Percentiles rank a stretch among this genome's conserved stretches.
phyloP scores from a whole-genome alignment of 2,888 invertebrate genomes.

The Eupithecia subfuscata region DNA sequence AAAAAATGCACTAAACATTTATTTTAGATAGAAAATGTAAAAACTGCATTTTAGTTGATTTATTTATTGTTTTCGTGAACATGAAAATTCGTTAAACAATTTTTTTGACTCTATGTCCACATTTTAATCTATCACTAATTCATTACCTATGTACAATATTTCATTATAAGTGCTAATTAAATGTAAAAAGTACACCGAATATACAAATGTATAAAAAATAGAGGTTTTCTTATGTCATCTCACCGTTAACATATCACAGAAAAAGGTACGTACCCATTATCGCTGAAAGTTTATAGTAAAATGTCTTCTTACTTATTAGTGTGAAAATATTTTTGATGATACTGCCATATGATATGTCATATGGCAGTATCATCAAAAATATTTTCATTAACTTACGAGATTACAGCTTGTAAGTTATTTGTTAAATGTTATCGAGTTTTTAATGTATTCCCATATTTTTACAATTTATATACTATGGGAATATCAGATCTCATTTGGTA shows the following conservation, averaged over 20 bases:
- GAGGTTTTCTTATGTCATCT: slow-evolving; percentile 14
- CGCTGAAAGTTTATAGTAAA: background rate
- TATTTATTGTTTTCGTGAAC: slow-evolving; percentile 12
- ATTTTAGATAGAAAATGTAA: background rate
- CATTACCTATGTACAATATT: slow-evolving; percentile 12
- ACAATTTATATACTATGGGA: slow-evolving; percentile 4
- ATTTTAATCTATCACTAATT: slow-evolving; percentile 3
- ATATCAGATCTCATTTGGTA: slow-evolving; percentile 25
- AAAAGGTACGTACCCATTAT: background rate
- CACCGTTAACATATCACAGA: slow-evolving; percentile 32
- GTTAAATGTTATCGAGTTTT: background rate
- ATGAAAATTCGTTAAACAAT: background rate
- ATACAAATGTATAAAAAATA: slow-evolving; percentile 31
- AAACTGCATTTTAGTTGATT: slow-evolving; percentile 10
- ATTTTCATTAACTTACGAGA: background rate
- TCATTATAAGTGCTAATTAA: slow-evolving; percentile 22
- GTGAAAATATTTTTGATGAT: too few species aligned
- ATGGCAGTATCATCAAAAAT: background rate
- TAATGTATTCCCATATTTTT: background rate
- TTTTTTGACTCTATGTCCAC: slow-evolving; percentile 23
- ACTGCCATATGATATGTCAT: too few species aligned
- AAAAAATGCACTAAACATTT: background rate
- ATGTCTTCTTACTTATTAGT: background rate
- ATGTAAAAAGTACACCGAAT: slow-evolving; percentile 40
- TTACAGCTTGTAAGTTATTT: background rate